These are phyloP conservation scores for Temnothorax unifasciatus DNA, from an alignment of 2,888 invertebrate species.

Conservation along the genomic window DNA sequence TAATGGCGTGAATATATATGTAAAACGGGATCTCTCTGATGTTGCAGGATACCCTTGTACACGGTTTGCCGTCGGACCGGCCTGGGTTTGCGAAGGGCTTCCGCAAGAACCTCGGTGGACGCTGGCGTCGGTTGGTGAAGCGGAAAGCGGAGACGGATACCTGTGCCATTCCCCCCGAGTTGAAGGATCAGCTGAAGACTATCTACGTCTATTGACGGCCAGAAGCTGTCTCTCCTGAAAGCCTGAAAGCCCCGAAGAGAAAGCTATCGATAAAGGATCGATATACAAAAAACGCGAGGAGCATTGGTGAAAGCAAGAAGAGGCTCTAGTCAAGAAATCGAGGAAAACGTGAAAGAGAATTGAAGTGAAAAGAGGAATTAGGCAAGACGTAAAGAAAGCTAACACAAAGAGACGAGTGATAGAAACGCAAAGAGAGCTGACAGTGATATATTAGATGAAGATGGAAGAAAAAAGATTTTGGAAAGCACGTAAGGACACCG, in stretches of 20 bases:
- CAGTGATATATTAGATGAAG: background rate
- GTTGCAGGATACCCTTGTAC: conserved; percentile 93
- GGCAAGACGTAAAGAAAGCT: background rate
- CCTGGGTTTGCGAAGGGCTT: conserved; percentile 93
- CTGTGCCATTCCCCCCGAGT: conserved; percentile 94
- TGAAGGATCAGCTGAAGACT: conserved; percentile 95
- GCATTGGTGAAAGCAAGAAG: background rate
- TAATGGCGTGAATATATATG: background rate
- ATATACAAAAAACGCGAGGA: conserved; percentile 2
- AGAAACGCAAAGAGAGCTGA: background rate
- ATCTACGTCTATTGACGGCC: conserved; percentile 93
- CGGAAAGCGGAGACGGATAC: conserved; percentile 94
- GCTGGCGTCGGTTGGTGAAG: conserved; percentile 94
- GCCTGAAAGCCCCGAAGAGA: conserved; percentile 25
- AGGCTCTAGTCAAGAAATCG: conserved; percentile 33
- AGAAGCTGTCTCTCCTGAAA: background rate
- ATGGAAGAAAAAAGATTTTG: background rate
- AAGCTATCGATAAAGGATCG: conserved; percentile 24
- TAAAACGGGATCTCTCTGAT: conserved; percentile 18
- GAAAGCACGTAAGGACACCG: background rate
- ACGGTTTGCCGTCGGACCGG: conserved; percentile 89
- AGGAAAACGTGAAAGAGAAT: background rate
- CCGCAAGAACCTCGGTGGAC: conserved; percentile 94
- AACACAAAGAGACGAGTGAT: background rate
- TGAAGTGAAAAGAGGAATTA: background rate